A percentile compares a stretch with the other conserved stretches of the same genome.
Conservation (phyloP, 1,140 invertebrate species). For the Polyergus mexicanus region DNA sequence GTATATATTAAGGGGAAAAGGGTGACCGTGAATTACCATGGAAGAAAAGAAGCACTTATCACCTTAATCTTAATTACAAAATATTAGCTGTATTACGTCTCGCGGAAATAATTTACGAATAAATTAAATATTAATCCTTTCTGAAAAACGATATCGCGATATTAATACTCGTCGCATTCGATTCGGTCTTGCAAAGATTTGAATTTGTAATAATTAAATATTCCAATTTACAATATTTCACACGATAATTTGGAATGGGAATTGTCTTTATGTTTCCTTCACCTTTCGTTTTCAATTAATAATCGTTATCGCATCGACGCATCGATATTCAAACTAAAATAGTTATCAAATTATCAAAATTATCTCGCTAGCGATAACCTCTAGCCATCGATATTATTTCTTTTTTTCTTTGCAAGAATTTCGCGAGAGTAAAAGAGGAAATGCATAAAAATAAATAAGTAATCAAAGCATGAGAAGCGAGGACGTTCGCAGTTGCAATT, state of each 20-base stretch:
- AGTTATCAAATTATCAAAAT: constrained; percentile 22
- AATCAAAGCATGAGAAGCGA: background rate
- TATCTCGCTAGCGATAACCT: constrained; percentile 20
- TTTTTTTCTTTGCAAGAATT: background rate
- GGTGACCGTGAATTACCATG: background rate
- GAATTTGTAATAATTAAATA: constrained; percentile 23
- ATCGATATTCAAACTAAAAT: background rate
- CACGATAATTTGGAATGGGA: background rate
- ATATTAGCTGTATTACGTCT: constrained; percentile 6
- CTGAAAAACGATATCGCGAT: constrained; percentile 3
- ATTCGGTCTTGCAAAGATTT: constrained; percentile 31
- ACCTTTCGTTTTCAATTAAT: background rate
- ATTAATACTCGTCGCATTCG: constrained; percentile 14
- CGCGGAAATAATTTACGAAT: constrained; percentile 25
- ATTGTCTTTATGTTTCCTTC: constrained; percentile 1
- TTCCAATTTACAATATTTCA: constrained; percentile 3
- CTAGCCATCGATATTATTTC: background rate
- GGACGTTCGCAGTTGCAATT: background rate
- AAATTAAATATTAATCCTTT: constrained; percentile 50
- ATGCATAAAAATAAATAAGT: background rate
- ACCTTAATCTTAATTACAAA: background rate
- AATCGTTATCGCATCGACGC: background rate
- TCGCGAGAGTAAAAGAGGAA: background rate
- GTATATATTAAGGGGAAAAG: background rate
- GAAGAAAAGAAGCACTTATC: background rate